Base-by-base conservation (phyloP, 2,797 vertebrate species). In the Pseudomugil gertrudae region DNA sequence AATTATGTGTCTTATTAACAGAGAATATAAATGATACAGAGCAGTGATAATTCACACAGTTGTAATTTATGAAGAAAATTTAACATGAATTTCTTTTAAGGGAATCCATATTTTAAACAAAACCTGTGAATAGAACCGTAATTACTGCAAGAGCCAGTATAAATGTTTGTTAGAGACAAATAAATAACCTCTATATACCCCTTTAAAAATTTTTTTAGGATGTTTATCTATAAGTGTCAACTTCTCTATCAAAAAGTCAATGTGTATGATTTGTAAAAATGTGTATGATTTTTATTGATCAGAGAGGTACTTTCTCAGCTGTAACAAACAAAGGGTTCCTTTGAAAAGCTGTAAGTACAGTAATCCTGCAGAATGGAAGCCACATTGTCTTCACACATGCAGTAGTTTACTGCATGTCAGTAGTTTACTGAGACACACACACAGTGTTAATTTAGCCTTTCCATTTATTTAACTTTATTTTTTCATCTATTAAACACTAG, bases 401-500 rank as follows among this genome's bases (percentile, higher is more conserved):
- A n/a, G n/a, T n/a, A n/a, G n/a, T n/a, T n/a, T n/a, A n/a, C n/a
- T n/a, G n/a, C n/a, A n/a, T n/a, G 23, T 24, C 60, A 57, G 11
- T 33, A 57, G 19, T 15, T 61, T 51, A 55, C 24, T 17, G 17
- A n/a, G 29, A 56, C 9, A 23, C 4, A 55, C 9, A 24, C 11
- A 38, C 50, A 21, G 13, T 33, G 2, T 24, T 68, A 1, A 1
- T 62, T 21, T 62, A 47, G 14, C 35, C 13, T 26, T 62, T 32
- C 6, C 38, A 2, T 21, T 35, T 21, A 14, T n/a, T 43, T 43
- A 53, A 8, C 17, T 66, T 15, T 65, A 15, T 65, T 29, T 79
- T 60, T 47, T 54, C 78, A 17, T 15, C 7, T 23, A 23, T 21
- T 26, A 68, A 45, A 10, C 56, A 9, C 29, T 85, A 99, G 97